phyloP scores from a whole-genome alignment of 2,113 vertebrate species.

The Scomber colias region DNA sequence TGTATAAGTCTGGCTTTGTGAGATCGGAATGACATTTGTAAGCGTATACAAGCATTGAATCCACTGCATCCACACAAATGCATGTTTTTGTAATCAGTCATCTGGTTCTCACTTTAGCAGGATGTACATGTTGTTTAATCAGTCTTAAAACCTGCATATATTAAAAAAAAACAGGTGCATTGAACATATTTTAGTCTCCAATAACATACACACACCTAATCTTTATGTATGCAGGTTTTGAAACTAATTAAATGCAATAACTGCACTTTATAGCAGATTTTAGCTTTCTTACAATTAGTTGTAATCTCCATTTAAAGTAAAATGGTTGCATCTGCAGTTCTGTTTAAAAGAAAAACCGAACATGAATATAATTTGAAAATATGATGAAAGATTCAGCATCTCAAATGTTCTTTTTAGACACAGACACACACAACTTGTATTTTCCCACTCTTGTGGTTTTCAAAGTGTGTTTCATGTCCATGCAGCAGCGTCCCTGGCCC shows the following conservation, averaged over 20 bases:
- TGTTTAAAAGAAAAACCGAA: neutral
- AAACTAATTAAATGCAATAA: too few relatives aligned
- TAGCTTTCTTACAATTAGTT: too few relatives aligned
- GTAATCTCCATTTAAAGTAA: neutral
- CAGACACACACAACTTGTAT: neutral
- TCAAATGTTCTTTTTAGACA: neutral
- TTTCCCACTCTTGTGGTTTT: neutral
- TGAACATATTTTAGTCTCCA: too few relatives aligned
- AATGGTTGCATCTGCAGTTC: neutral
- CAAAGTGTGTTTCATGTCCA: neutral
- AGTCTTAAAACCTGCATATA: too few relatives aligned
- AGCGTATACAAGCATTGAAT: neutral
- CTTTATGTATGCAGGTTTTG: too few relatives aligned
- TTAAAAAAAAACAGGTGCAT: too few relatives aligned
- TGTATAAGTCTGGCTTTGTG: neutral
- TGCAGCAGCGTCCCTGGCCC: neutral
- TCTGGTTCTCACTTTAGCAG: neutral
- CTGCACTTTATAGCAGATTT: neutral
- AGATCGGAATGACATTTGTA: neutral
- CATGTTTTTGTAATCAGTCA: neutral
- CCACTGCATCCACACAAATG: too few relatives aligned
- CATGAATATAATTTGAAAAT: neutral
- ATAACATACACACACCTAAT: too few relatives aligned
- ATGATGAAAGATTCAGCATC: neutral
- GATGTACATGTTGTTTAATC: too few relatives aligned